Base-by-base conservation (phyloP, 2,888 invertebrate species). In the Anarsia innoxiella region DNA sequence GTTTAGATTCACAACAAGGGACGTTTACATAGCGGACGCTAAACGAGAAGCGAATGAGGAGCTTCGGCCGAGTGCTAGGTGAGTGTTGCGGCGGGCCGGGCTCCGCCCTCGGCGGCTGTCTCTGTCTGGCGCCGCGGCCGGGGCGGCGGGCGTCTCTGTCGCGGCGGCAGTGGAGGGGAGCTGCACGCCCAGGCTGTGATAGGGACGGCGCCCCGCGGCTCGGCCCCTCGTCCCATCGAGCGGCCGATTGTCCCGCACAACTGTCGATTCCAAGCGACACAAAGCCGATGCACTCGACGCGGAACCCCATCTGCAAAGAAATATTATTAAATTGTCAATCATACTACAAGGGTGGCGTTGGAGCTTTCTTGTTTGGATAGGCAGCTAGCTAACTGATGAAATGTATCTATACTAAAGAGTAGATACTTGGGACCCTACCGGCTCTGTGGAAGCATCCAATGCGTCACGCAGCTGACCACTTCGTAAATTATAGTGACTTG, bases 1-100 rank as follows among this genome's bases (percentile, higher is more conserved):
- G 91, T 91, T 91, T 91, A 89, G 90, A 91, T 90, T 91, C 91
- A 92, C 91, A 91, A 91, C 91, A 91, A 89, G 84, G 78, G 85
- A 83, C 88, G 91, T 91, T 92, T 91, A 92, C 91, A 91, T 91
- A 91, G 89, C 83, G 80, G 78, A 67, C 77, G 78, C 75, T 74
- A 77, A 73, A 63, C 76, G 73, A 73, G 78, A 86, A 77, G 69
- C 80, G 80, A 80, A 80, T 78, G 75, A 80, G 75, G 67, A 66
- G 66, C 62, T 65, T 60, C 58, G 76, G 69, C 71, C 74, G 79
- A 70, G 68, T 67, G 51, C 48, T 61, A 66, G 56, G 38, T 44
- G 40, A 46, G 53, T 33, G 46, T 43, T 41, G 51, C 40, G 45
- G 44, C 45, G 46, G 49, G 40, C 48, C 46, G 37, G 42, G 28